Percentiles rank a stretch among this genome's conserved stretches.
Evolutionary conservation across 2,888 invertebrate species (phyloP).

Genomic region (Eurytoma adleriae): DNA sequence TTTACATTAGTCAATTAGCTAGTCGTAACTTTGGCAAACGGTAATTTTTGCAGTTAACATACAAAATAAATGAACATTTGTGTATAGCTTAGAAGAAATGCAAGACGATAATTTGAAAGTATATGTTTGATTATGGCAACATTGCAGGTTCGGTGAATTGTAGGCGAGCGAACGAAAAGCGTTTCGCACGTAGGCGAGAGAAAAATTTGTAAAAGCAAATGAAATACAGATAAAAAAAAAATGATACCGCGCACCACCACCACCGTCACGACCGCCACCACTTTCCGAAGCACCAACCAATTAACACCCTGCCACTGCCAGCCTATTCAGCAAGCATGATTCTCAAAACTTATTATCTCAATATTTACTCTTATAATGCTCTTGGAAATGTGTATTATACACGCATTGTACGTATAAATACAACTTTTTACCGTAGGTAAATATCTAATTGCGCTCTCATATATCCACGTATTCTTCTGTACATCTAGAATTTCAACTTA

Average conservation of each 20-base stretch:
- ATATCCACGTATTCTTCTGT: conserved; percentile 53
- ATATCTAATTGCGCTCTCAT: conserved; percentile 47
- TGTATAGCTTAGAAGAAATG: conserved; percentile 17
- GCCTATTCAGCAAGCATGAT: conserved; percentile 73
- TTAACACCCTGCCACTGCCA: conserved; percentile 72
- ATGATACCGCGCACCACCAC: conserved; percentile 53
- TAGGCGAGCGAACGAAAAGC: conserved; percentile 6
- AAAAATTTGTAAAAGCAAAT: conserved; percentile 9
- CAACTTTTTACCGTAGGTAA: conserved; percentile 45
- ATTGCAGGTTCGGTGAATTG: conserved; percentile 27
- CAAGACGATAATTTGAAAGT: not conserved
- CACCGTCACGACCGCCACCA: conserved; percentile 61
- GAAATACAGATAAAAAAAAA: conserved; percentile 15
- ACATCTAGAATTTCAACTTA: conserved; percentile 47
- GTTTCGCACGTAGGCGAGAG: not conserved
- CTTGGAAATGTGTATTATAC: conserved; percentile 57
- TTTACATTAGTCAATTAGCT: not conserved
- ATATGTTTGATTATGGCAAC: conserved; percentile 15
- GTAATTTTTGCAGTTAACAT: not conserved
- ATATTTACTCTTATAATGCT: conserved; percentile 42
- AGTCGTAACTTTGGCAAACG: not conserved
- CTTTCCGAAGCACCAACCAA: conserved; percentile 73
- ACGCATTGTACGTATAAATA: conserved; percentile 57
- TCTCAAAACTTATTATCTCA: conserved; percentile 61
- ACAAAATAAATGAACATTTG: not conserved